A percentile compares a stretch with the other conserved stretches of the same genome.
These are phyloP conservation scores for Pedionomus torquatus DNA, from an alignment of 2,113 vertebrate genomes.

Conservation along the genomic window DNA sequence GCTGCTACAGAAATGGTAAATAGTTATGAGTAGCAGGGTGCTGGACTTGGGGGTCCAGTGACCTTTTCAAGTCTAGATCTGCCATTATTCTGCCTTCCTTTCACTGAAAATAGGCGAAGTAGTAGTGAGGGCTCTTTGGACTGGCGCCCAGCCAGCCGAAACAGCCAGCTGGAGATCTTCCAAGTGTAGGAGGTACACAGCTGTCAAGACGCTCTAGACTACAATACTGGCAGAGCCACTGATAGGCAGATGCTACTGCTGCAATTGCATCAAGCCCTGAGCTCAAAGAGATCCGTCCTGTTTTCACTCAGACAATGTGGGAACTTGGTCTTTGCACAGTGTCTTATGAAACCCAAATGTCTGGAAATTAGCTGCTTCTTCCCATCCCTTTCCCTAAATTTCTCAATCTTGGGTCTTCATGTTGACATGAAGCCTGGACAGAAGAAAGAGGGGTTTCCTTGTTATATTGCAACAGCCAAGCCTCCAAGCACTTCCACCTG, in stretches of 20 bases:
- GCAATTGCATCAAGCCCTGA: not conserved
- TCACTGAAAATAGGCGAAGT: not conserved
- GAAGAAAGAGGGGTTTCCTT: not conserved
- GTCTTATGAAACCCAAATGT: constrained; percentile 38
- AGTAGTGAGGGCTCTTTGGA: not conserved
- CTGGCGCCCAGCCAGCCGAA: not conserved
- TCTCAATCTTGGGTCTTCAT: not conserved
- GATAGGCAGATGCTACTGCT: constrained; percentile 50
- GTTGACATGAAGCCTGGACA: not conserved
- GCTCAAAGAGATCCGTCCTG: not conserved
- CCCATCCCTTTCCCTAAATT: not conserved
- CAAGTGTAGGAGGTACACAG: constrained; percentile 56
- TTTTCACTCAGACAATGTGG: constrained; percentile 43
- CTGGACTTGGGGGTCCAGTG: not conserved
- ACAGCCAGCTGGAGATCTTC: constrained; percentile 38
- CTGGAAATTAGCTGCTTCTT: not conserved
- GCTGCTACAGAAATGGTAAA: not conserved
- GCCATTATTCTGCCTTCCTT: constrained; percentile 12
- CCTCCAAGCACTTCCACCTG: not conserved
- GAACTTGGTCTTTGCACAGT: constrained; percentile 2
- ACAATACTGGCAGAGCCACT: constrained; percentile 50
- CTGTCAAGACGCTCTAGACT: constrained; percentile 39
- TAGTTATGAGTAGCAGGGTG: not conserved
- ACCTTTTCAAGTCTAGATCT: constrained; percentile 3
- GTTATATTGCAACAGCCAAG: not conserved